Base-by-base conservation (phyloP, 2,113 vertebrate species). In the Tupaia tana region DNA sequence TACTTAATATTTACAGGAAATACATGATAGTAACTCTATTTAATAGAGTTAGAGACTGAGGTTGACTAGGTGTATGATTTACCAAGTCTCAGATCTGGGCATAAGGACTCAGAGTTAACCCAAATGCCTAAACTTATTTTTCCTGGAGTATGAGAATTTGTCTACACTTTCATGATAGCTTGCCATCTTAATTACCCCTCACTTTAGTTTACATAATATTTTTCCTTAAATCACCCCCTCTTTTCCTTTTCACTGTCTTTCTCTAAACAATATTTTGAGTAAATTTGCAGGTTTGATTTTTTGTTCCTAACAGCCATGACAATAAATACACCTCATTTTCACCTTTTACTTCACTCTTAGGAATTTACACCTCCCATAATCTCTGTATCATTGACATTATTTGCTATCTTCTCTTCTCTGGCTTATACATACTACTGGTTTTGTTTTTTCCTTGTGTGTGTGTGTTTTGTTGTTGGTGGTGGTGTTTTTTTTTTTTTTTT, bases 301-400 rank as follows among this genome's bases (percentile, higher is more conserved):
- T 79, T 92, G 91, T 92, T 93, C 63, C 56, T 86, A 81, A 63
- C 78, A 58, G 66, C 52, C 25, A 71, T 56, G 63, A 77, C 27
- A 52, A 27, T 31, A 85, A 88, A 74, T 52, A 52, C 12, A 66
- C 3, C 56, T 73, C 61, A 22, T 82, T 12, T 59, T 84, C 27
- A 54, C 54, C n/a, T 29, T 93, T 91, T 70, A 64, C 1, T 14
- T 93, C 64, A 77, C 13, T 20, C 4, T 31, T 67, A 27, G 67
- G 34, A 77, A 92, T 77, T 82, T 59, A 43, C 1, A 7, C 56
- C 24, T 88, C 13, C 34, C 14, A 10, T 54, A 54, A 31, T 74
- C 29, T 81, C 54, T 75, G 5, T 81, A 25, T 70, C 71, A 27
- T 52, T 80, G 67, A 63, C 66, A 70, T 84, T 6, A 24, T 29